Evolutionary conservation across 2,113 vertebrate genomes (phyloP).

Genomic region (Mirza zaza): DNA sequence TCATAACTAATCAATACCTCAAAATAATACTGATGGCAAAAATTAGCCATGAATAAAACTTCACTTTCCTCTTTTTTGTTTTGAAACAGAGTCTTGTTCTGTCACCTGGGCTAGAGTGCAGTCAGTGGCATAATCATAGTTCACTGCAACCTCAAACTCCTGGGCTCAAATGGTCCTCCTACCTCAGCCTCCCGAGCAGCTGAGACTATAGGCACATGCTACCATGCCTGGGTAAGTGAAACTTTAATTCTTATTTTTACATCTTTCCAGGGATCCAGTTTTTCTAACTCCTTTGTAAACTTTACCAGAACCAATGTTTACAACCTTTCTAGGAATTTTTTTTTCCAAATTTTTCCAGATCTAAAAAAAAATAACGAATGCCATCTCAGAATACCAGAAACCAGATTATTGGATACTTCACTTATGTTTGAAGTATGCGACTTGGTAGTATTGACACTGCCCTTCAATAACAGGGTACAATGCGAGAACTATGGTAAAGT

Average conservation of each 20-base stretch:
- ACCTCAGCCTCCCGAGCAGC: too few species aligned
- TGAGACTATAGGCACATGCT: too few species aligned
- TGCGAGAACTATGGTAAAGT: too few species aligned
- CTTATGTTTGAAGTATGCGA: not conserved
- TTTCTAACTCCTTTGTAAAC: not conserved
- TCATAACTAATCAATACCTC: not conserved
- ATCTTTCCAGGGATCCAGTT: not conserved
- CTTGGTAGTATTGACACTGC: not conserved
- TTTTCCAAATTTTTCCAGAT: not conserved
- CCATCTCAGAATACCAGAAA: not conserved
- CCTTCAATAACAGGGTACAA: too few species aligned
- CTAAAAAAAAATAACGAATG: not conserved
- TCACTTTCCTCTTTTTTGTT: not conserved
- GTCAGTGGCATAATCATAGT: too few species aligned
- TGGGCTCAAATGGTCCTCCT: too few species aligned
- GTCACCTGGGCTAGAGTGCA: too few species aligned
- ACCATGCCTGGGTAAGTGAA: too few species aligned
- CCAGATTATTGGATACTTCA: not conserved
- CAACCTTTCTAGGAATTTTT: not conserved
- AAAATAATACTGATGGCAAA: not conserved
- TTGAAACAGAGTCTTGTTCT: too few species aligned
- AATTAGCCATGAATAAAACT: not conserved
- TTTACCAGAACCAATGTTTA: not conserved
- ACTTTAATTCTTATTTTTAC: not conserved
- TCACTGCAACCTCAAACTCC: too few species aligned